Evolutionary conservation across 2,797 vertebrate species (phyloP).

Genomic region (Dicrostonyx torquatus): DNA sequence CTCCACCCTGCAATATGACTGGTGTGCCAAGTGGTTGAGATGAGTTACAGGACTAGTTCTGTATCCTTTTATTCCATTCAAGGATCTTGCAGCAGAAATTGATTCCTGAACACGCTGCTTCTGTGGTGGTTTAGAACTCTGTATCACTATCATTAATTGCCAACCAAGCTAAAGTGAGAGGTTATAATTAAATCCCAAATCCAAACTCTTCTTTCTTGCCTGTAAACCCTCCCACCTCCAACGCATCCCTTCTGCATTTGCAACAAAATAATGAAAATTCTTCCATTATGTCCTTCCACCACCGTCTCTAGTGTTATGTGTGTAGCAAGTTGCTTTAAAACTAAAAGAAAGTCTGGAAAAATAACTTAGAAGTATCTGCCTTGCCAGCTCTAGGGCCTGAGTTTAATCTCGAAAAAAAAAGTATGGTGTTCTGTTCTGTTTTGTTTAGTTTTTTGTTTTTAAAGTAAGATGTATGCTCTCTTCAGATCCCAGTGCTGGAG

Average conservation of each 20-base stretch:
- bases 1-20: not conserved
- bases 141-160: not conserved
- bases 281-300: not conserved
- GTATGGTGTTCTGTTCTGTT: not conserved
- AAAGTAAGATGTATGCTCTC: not conserved
- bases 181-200: not conserved
- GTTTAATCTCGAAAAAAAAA: not conserved
- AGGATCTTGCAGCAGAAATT: not conserved
- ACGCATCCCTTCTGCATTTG: not conserved
- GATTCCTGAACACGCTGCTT: not conserved
- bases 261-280: not conserved
- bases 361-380: not conserved
- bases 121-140: not conserved
- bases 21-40: not conserved
- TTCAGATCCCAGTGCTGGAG: not conserved
- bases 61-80: too few species aligned
- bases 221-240: too few species aligned
- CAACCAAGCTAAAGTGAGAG: not conserved
- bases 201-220: not conserved
- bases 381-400: not conserved
- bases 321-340: constrained; percentile 6
- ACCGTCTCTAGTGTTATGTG: not conserved
- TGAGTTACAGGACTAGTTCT: not conserved
- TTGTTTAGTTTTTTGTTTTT: not conserved
- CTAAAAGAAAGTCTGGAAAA: not conserved